Percentiles rank a stretch among this genome's conserved stretches.
phyloP scores from a whole-genome alignment of 2,797 vertebrate genomes.

The Melanotaenia maccullochi region DNA sequence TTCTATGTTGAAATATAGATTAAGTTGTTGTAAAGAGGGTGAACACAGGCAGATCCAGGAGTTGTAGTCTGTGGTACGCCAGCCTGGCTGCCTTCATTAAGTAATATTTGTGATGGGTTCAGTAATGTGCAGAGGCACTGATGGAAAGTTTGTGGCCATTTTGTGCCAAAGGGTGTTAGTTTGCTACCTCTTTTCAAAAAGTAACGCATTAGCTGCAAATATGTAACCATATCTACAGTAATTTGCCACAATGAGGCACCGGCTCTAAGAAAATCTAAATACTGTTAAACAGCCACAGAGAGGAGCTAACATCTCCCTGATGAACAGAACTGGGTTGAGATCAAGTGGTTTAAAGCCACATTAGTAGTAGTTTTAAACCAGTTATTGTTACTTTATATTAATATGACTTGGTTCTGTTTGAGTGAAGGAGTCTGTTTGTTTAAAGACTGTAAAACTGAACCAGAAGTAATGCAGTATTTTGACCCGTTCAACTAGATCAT shows the following conservation, averaged over 20 bases:
- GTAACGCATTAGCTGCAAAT: slow-evolving; percentile 29
- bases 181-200: slow-evolving; percentile 69
- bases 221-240: slow-evolving; percentile 1
- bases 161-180: slow-evolving; percentile 40
- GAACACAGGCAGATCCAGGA: slow-evolving; percentile 1
- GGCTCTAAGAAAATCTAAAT: neutral
- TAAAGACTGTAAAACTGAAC: neutral
- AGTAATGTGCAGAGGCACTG: slow-evolving; percentile 34
- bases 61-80: slow-evolving; percentile 5
- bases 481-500: slow-evolving; percentile 3
- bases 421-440: neutral
- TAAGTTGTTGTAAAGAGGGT: slow-evolving; percentile 11
- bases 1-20: slow-evolving; percentile 41
- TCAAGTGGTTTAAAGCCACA: neutral
- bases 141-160: slow-evolving; percentile 13
- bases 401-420: slow-evolving; percentile 4
- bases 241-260: slow-evolving; percentile 3
- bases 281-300: neutral
- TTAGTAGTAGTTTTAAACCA: slow-evolving; percentile 17
- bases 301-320: neutral
- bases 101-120: slow-evolving; percentile 14
- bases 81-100: neutral
- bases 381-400: slow-evolving; percentile 17
- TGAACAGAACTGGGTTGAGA: slow-evolving; percentile 8
- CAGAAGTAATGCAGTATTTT: neutral